Evolutionary conservation across 1,140 invertebrate genomes (phyloP).

Genomic region (Trachymyrmex septentrionalis): DNA sequence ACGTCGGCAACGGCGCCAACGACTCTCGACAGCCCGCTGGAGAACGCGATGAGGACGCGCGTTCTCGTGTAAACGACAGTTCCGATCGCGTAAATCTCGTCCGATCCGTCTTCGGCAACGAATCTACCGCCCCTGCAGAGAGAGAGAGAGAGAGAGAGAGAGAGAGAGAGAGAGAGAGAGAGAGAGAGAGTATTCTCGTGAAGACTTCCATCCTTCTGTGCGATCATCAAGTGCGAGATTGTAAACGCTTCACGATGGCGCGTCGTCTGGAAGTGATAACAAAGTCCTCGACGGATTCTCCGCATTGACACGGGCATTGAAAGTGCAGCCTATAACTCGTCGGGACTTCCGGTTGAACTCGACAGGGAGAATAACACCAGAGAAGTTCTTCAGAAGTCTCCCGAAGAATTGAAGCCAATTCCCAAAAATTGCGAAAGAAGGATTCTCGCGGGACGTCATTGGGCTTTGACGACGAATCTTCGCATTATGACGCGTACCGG

Average conservation of each 20-base stretch:
- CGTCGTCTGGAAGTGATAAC: neutral
- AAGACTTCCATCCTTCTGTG: neutral
- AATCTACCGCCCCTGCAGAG: neutral
- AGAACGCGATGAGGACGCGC: conserved; percentile 36
- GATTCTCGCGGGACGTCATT: neutral
- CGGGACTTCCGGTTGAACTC: neutral
- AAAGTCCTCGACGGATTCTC: neutral
- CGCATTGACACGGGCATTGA: neutral
- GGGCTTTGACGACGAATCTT: neutral
- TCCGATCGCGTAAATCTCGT: neutral
- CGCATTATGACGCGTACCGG: neutral
- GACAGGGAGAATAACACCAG: no score
- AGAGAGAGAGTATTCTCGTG: neutral
- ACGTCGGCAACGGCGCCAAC: conserved; percentile 56
- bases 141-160: no score
- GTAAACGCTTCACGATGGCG: conserved; percentile 19
- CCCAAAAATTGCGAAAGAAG: neutral
- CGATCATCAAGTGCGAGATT: neutral
- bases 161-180: no score
- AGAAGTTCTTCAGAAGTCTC: neutral
- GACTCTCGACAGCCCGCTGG: conserved; percentile 25
- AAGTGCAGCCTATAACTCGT: neutral
- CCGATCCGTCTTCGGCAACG: conserved; percentile 1
- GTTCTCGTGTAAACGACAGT: conserved; percentile 1
- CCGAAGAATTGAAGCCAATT: neutral